Evolutionary conservation across 2,797 vertebrate species (phyloP).

Genomic region (Brachyrhaphis roseni): DNA sequence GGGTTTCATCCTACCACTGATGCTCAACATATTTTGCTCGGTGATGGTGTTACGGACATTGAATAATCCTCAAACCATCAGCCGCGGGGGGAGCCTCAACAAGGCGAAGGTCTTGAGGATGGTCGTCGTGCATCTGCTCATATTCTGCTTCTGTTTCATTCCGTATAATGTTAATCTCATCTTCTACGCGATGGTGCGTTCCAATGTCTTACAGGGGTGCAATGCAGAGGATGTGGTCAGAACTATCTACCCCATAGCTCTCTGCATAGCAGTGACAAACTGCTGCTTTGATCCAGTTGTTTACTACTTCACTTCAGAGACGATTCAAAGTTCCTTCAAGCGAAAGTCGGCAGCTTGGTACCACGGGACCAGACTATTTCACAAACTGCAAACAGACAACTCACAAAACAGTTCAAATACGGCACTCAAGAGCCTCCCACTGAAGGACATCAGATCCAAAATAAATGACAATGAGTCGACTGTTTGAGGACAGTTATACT

Average conservation of each 20-base stretch:
- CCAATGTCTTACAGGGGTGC: conserved; percentile 86
- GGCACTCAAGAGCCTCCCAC: conserved; percentile 53
- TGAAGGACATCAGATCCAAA: conserved; percentile 77
- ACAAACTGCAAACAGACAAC: conserved; percentile 77
- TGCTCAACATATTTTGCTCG: conserved; percentile 93
- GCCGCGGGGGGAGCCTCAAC: conserved; percentile 86
- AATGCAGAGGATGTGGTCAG: conserved; percentile 83
- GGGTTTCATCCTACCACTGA: conserved; percentile 92
- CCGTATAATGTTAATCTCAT: conserved; percentile 94
- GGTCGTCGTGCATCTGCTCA: conserved; percentile 92
- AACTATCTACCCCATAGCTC: conserved; percentile 91
- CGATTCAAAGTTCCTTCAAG: conserved; percentile 94
- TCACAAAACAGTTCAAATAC: conserved; percentile 64
- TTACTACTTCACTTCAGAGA: conserved; percentile 97
- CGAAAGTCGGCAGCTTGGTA: conserved; percentile 79
- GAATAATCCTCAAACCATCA: conserved; percentile 83
- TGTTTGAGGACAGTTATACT: conserved; percentile 70
- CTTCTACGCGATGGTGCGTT: conserved; percentile 93
- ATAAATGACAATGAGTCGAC: conserved; percentile 83
- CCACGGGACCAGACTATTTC: conserved; percentile 74
- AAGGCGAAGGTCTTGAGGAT: conserved; percentile 92
- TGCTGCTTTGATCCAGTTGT: conserved; percentile 97
- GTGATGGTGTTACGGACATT: conserved; percentile 88
- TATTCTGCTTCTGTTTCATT: conserved; percentile 97
- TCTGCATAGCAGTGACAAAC: conserved; percentile 94